These are phyloP conservation scores for Psilopogon haemacephalus DNA, from an alignment of 2,113 vertebrate genomes.

Conservation along the genomic window DNA sequence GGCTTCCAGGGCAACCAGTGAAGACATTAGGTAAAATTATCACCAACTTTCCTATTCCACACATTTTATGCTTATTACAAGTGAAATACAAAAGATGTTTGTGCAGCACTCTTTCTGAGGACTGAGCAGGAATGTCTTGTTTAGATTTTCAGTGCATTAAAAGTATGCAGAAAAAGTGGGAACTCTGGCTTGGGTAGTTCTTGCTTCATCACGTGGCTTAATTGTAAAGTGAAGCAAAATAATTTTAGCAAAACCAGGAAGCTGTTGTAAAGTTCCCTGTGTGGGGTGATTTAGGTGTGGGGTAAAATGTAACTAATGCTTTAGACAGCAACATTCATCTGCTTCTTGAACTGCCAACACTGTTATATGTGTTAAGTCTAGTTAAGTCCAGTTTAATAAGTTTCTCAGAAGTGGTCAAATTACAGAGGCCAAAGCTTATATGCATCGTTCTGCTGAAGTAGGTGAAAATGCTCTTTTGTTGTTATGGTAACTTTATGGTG, in stretches of 20 bases:
- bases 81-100: neutral
- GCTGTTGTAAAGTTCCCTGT: neutral
- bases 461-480: neutral
- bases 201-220: neutral
- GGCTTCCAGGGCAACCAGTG: fast-evolving
- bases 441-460: neutral
- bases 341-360: neutral
- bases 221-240: neutral
- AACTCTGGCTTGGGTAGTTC: neutral
- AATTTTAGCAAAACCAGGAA: neutral
- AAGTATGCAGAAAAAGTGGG: neutral
- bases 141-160: neutral
- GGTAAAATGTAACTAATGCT: neutral
- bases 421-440: neutral
- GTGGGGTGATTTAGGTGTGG: neutral
- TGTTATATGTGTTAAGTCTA: neutral
- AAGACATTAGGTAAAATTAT: neutral
- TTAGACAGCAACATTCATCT: neutral
- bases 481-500: neutral
- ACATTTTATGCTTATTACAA: neutral
- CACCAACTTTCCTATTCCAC: neutral
- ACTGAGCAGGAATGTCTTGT: neutral
- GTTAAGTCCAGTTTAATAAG: neutral
- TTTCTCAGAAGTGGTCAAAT: neutral
- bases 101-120: neutral